These are phyloP conservation scores for Steinernema hermaphroditum DNA, from an alignment of 2,888 invertebrate genomes.

Conservation along the genomic window DNA sequence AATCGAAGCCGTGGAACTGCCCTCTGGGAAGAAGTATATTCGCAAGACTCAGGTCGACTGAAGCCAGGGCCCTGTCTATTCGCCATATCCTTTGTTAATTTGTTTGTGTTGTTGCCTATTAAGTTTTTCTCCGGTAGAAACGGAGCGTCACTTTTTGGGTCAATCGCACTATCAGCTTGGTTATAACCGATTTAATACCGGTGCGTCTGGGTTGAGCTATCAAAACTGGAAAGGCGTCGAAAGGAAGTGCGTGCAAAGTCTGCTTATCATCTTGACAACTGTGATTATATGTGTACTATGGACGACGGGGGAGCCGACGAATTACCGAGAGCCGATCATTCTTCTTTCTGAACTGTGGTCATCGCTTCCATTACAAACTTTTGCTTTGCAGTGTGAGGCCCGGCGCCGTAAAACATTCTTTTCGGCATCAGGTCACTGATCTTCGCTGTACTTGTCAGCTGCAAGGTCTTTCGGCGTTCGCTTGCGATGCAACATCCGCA, in stretches of 20 bases:
- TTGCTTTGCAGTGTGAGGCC: too few species aligned
- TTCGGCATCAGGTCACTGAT: too few species aligned
- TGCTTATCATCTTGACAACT: too few species aligned
- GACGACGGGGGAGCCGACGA: too few species aligned
- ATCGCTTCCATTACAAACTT: too few species aligned
- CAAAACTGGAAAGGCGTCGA: neutral
- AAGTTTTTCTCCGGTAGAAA: neutral
- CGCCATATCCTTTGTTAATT: neutral
- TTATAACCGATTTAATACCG: neutral
- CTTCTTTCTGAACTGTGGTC: too few species aligned
- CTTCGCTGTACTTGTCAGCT: too few species aligned
- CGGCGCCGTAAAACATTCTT: too few species aligned
- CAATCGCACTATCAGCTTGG: neutral
- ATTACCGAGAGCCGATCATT: too few species aligned
- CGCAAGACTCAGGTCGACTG: conserved; percentile 41
- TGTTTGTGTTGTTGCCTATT: neutral
- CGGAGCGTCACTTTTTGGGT: neutral
- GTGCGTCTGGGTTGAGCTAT: neutral
- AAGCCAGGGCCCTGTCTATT: neutral
- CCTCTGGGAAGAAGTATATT: conserved; percentile 60
- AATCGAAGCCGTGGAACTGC: conserved; percentile 47
- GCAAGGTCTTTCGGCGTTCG: neutral
- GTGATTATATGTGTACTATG: too few species aligned
- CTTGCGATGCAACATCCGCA: neutral
- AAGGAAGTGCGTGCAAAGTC: neutral